These are phyloP conservation scores for Calidris pugnax DNA, from an alignment of 2,113 vertebrate genomes.

Conservation along the genomic window DNA sequence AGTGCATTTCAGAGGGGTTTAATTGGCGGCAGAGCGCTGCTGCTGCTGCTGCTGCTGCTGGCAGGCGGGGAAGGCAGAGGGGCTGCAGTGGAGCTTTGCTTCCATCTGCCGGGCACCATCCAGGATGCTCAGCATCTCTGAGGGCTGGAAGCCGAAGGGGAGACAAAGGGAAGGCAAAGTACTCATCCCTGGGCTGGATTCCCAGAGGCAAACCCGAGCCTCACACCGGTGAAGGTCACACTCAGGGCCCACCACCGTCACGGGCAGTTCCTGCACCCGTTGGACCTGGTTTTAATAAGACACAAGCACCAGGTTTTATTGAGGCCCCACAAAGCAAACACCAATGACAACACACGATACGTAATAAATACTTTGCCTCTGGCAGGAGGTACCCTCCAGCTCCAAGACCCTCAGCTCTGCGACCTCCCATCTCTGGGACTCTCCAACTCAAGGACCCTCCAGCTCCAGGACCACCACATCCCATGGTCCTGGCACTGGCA, in stretches of 20 bases:
- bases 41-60: background rate
- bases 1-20: background rate
- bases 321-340: background rate
- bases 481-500: fast-evolving
- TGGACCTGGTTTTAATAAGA: background rate
- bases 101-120: conserved; percentile 62
- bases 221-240: background rate
- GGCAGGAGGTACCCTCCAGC: background rate
- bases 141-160: background rate
- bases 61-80: background rate
- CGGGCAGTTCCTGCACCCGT: background rate
- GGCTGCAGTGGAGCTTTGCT: conserved; percentile 62
- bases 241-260: background rate
- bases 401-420: too few relatives aligned
- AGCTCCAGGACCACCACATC: background rate
- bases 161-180: background rate
- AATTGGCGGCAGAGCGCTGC: background rate
- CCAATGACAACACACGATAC: fast-evolving
- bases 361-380: background rate
- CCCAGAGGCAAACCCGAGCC: background rate
- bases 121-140: background rate
- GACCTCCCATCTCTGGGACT: too few relatives aligned
- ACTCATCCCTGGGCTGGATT: background rate
- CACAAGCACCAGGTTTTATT: background rate
- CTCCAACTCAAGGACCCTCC: background rate